Conservation (phyloP, 2,888 invertebrate genomes). For the Neoaliturus tenellus region DNA sequence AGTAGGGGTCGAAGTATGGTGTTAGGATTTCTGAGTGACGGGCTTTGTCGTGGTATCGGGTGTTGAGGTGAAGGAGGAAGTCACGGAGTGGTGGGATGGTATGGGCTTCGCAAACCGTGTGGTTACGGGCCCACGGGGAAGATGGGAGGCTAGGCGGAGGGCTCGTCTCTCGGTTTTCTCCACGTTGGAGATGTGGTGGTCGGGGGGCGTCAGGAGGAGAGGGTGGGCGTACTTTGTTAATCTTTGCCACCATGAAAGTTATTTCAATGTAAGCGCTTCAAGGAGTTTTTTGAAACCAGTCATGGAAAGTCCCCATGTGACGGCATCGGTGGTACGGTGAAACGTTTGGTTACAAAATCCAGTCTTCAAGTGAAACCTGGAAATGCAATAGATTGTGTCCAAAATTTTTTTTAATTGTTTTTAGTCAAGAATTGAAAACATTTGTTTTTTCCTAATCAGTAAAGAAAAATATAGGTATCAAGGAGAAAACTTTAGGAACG, state of each 20-base stretch:
- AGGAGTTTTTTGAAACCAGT: constrained; percentile 37
- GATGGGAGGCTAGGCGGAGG: no score
- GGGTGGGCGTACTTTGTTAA: constrained; percentile 25
- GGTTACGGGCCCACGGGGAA: no score
- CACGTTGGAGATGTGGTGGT: no score
- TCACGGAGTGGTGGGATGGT: no score
- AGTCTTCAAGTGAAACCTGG: constrained; percentile 24
- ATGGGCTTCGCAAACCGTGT: no score
- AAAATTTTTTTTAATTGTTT: not conserved
- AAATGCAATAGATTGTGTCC: not conserved
- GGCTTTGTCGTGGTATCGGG: no score
- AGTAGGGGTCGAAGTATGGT: no score
- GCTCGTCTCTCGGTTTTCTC: no score
- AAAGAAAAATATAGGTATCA: constrained; percentile 24
- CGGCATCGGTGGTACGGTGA: constrained; percentile 21
- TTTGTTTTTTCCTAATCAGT: constrained; percentile 17
- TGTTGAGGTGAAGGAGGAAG: no score
- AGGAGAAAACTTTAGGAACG: constrained; percentile 5
- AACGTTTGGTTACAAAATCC: constrained; percentile 5
- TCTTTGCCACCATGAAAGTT: constrained; percentile 32
- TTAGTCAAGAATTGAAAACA: constrained; percentile 19
- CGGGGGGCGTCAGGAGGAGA: no score
- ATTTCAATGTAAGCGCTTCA: constrained; percentile 19
- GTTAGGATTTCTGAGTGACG: no score
- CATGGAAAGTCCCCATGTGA: constrained; percentile 39